These are phyloP conservation scores for Caenorhabditis sp. DNA, from an alignment of 2,888 invertebrate genomes.

Conservation along the genomic window DNA sequence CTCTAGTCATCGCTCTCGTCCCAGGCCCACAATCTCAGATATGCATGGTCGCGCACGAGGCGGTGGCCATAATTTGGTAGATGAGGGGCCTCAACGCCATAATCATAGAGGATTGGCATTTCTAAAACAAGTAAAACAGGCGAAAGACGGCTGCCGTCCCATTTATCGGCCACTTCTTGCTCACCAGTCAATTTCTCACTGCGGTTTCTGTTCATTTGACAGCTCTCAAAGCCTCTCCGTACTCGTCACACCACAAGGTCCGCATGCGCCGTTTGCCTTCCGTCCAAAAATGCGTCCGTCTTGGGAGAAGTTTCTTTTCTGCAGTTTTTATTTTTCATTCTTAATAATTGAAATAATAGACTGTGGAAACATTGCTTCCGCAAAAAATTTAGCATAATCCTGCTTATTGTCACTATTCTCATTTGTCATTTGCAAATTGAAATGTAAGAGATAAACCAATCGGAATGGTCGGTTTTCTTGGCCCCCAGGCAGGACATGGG, in stretches of 20 bases:
- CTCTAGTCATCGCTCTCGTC: background rate
- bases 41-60: conserved; percentile 23
- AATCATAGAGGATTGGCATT: conserved; percentile 7
- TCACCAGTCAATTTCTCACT: conserved; percentile 34
- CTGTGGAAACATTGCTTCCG: background rate
- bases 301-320: background rate
- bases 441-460: background rate
- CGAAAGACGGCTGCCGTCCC: background rate
- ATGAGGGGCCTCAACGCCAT: background rate
- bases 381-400: conserved; percentile 1
- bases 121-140: background rate
- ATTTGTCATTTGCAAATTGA: background rate
- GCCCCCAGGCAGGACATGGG: background rate
- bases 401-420: conserved; percentile 12
- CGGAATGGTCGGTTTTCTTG: background rate
- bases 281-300: conserved; percentile 23
- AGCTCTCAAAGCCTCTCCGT: conserved; percentile 26
- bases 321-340: background rate
- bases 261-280: conserved; percentile 1
- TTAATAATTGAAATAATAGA: background rate
- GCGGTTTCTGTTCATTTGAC: conserved; percentile 32
- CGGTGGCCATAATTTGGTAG: conserved; percentile 16
- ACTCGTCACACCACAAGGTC: conserved; percentile 31
- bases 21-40: conserved; percentile 22
- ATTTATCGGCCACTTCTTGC: background rate